Evolutionary conservation across 2,797 vertebrate species (phyloP).

Genomic region (Onychomys arenicola): DNA sequence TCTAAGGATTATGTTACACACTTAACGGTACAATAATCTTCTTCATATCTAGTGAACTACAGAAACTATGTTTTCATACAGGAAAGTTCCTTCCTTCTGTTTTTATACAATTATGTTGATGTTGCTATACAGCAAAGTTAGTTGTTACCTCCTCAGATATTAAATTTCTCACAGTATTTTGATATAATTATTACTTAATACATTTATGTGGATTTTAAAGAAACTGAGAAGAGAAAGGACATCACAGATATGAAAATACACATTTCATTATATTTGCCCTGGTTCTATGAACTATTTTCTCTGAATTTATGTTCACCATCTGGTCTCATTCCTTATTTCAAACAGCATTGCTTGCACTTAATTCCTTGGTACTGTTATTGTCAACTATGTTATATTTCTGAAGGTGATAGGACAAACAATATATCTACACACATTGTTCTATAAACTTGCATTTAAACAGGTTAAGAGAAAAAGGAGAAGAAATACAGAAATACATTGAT

Average conservation of each 20-base stretch:
- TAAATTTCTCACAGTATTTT: not conserved
- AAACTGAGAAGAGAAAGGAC: not conserved
- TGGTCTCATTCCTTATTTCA: not conserved
- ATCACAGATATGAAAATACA: not conserved
- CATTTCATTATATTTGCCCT: not conserved
- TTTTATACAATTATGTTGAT: not conserved
- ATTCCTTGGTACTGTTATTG: not conserved
- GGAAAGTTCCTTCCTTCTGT: not conserved
- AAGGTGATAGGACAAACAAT: not conserved
- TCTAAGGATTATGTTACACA: not conserved
- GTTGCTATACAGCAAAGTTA: not conserved
- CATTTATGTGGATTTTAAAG: not conserved
- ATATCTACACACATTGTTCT: not conserved
- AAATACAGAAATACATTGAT: not conserved
- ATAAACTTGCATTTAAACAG: not conserved
- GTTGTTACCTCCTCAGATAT: not conserved
- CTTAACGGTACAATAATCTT: not conserved
- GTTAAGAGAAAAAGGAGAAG: not conserved
- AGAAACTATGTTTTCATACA: not conserved
- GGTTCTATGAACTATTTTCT: not conserved
- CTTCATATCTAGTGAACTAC: not conserved
- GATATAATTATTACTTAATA: not conserved
- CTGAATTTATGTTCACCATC: not conserved
- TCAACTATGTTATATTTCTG: not conserved
- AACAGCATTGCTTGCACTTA: not conserved